Base-by-base conservation (phyloP, 2,888 invertebrate species). In the Listrodromus nycthemerus region DNA sequence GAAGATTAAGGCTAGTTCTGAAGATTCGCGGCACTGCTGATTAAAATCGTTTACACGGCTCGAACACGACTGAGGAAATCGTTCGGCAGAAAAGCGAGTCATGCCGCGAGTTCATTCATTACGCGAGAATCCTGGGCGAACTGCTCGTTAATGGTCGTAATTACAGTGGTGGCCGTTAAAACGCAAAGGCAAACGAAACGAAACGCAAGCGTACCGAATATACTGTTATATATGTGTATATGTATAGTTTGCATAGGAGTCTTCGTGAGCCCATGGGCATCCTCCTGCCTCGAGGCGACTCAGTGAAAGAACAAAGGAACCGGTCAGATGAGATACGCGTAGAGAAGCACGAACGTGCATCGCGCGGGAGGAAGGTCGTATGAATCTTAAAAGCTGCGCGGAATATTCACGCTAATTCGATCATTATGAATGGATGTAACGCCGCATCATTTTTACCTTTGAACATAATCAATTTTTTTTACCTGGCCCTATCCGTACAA, bases 71-170 rank as follows among this genome's bases (percentile, higher is more conserved):
- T 24, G 50, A 61, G 50, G 37, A 75, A 75, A 85, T 83, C 85
- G 84, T 87, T 87, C 83, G 80, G 82, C 85, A 83, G 82, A 84
- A 86, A 86, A 87, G 84, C 80, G 66, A 86, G 82, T 82, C 76
- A 58, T 79, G 84, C 82, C 86, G 75, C 69, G 80, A 83, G 88
- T 87, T 85, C 86, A 85, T 89, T 89, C 87, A 86, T 89, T 89
- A 89, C 86, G 84, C 84, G 86, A 82, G 87, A 86, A 89, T 88
- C 87, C 86, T 83, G 84, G 78, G 71, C 85, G 86, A 88, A 87
- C 85, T 84, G 87, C 88, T 90, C 88, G 87, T 89, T 90, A 89
- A 90, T 89, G 89, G 83, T 55, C 77, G 88, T 89, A 89, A 90
- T 90, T 90, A 88, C 87, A 76, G 76, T 79, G 80, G 79, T 79